These are phyloP conservation scores for Hylyphantes graminicola DNA, from an alignment of 1,140 invertebrate genomes.

Conservation along the genomic window DNA sequence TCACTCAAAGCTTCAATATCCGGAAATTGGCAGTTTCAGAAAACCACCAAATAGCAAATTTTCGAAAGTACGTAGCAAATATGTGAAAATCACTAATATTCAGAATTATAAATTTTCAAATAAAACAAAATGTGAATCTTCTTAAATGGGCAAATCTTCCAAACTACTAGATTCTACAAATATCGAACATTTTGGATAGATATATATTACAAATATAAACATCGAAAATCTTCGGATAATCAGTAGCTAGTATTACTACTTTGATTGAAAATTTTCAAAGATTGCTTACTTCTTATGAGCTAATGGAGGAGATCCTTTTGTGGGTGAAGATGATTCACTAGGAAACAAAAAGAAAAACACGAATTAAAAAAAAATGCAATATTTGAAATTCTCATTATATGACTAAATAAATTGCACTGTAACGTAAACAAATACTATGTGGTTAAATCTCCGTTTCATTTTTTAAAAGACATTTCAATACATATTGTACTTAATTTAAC, in stretches of 20 bases:
- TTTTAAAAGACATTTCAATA: neutral
- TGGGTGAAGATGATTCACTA: neutral
- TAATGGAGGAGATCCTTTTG: constrained; percentile 35
- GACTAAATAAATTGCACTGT: neutral
- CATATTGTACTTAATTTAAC: neutral
- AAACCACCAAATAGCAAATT: too few species aligned
- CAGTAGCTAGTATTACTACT: too few species aligned
- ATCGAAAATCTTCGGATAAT: neutral
- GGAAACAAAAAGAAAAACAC: neutral
- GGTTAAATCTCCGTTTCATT: neutral
- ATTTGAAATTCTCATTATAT: neutral
- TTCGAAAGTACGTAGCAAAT: too few species aligned
- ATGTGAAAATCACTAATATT: too few species aligned
- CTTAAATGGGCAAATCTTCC: too few species aligned
- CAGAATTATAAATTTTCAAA: too few species aligned
- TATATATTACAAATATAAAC: neutral
- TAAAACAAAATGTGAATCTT: too few species aligned
- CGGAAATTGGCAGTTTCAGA: too few species aligned
- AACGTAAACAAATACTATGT: neutral
- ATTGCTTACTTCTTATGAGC: constrained; percentile 45
- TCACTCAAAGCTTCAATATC: too few species aligned
- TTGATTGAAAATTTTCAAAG: neutral
- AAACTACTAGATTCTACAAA: too few species aligned
- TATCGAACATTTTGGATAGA: neutral
- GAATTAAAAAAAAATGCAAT: neutral